Evolutionary conservation across 2,888 invertebrate species (phyloP).

Genomic region (Apotomis betuletana): DNA sequence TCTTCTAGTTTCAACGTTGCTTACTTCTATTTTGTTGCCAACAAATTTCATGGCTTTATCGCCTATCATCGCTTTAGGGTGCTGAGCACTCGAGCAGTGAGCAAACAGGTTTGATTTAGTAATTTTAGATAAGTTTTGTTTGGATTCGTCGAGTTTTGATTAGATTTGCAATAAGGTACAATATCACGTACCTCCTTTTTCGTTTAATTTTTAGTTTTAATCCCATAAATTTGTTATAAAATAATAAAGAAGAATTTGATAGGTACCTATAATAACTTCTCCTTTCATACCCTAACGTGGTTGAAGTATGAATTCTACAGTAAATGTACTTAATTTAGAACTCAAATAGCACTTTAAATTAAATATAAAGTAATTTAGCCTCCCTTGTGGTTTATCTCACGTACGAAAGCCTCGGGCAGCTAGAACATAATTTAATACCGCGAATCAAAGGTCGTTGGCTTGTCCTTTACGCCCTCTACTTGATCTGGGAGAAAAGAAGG

Average conservation of each 20-base stretch:
- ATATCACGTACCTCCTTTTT: too few relatives aligned
- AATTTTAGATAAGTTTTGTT: too few relatives aligned
- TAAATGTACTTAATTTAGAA: background rate
- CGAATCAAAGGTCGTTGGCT: slow-evolving; percentile 26
- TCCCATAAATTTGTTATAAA: too few relatives aligned
- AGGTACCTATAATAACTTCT: too few relatives aligned
- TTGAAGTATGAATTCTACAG: background rate
- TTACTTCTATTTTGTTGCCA: background rate
- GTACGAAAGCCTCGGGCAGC: slow-evolving; percentile 21
- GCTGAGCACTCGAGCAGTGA: background rate
- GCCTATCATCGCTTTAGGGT: slow-evolving; percentile 23
- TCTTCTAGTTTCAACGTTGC: background rate
- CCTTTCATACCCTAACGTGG: too few relatives aligned
- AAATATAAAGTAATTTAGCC: slow-evolving; percentile 17
- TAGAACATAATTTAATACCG: slow-evolving; percentile 33
- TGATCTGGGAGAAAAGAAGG: background rate
- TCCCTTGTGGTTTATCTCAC: slow-evolving; percentile 13
- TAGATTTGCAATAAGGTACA: too few relatives aligned
- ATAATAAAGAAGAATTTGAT: too few relatives aligned
- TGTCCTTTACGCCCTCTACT: slow-evolving; percentile 23
- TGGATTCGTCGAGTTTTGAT: too few relatives aligned
- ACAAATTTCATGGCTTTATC: background rate
- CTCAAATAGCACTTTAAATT: slow-evolving; percentile 13
- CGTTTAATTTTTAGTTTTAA: too few relatives aligned
- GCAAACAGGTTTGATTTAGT: background rate